Evolutionary conservation across 2,888 invertebrate genomes (phyloP).

Genomic region (Hedychridium roseum): DNA sequence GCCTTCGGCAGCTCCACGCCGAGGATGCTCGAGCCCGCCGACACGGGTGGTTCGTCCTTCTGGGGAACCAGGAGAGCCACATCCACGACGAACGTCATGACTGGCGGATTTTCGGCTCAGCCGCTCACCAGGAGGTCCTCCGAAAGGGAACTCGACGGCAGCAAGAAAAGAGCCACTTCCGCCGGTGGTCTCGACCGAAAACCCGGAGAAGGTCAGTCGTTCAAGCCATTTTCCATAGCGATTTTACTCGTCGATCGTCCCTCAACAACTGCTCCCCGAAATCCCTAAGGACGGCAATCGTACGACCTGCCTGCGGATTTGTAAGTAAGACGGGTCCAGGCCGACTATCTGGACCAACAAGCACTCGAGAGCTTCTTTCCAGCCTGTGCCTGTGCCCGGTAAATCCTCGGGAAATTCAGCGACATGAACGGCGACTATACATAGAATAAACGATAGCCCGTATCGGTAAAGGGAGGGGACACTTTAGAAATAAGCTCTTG

Average conservation of each 20-base stretch:
- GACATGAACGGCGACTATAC: too few species aligned
- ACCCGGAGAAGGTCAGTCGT: constrained; percentile 68
- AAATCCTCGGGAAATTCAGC: too few species aligned
- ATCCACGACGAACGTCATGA: constrained; percentile 88
- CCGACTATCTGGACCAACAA: too few species aligned
- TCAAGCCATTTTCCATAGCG: not conserved
- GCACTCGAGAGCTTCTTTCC: too few species aligned
- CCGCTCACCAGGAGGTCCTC: constrained; percentile 82
- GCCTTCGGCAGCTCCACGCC: constrained; percentile 94
- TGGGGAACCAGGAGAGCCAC: constrained; percentile 90
- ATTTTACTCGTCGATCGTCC: not conserved
- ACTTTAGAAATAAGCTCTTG: too few species aligned
- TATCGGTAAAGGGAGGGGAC: too few species aligned
- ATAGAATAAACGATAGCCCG: too few species aligned
- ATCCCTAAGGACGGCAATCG: too few species aligned
- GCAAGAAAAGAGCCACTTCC: constrained; percentile 80
- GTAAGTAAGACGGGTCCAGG: too few species aligned
- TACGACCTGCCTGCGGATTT: too few species aligned
- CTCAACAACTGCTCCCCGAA: too few species aligned
- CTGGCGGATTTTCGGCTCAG: constrained; percentile 74
- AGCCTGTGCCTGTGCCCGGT: too few species aligned
- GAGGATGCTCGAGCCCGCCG: constrained; percentile 83
- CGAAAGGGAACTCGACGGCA: constrained; percentile 80
- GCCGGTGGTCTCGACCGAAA: constrained; percentile 76
- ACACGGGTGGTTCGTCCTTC: constrained; percentile 77